These are phyloP conservation scores for Tamandua tetradactyla DNA, from an alignment of 2,797 vertebrate genomes.

Conservation along the genomic window DNA sequence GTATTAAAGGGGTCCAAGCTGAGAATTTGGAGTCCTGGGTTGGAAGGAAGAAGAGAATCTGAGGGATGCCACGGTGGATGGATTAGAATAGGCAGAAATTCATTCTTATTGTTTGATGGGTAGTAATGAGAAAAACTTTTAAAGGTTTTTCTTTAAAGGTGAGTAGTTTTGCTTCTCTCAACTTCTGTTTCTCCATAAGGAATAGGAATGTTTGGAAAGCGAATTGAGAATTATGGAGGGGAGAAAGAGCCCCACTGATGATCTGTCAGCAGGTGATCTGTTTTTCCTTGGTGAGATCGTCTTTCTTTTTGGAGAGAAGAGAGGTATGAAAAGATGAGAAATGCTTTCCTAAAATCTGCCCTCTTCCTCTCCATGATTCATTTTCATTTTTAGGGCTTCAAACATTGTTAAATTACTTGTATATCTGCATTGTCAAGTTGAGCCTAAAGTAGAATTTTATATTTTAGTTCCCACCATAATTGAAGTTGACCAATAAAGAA, in stretches of 20 bases:
- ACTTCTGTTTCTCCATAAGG: not conserved
- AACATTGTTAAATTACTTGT: not conserved
- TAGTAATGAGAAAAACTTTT: conserved; percentile 2
- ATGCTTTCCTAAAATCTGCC: not conserved
- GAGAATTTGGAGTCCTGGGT: not conserved
- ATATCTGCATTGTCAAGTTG: not conserved
- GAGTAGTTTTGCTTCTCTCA: not conserved
- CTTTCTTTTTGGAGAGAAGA: not conserved
- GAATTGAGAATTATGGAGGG: not conserved
- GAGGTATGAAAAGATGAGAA: not conserved
- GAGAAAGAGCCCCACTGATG: not conserved
- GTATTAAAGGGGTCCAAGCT: not conserved
- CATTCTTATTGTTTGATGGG: not conserved
- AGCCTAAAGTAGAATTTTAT: not conserved
- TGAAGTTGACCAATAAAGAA: not conserved
- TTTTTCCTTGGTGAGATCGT: not conserved
- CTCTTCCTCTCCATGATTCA: not conserved
- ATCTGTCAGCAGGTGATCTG: not conserved
- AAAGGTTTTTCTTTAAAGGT: not conserved
- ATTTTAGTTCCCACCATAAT: not conserved
- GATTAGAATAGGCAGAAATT: not conserved
- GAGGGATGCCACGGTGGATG: not conserved
- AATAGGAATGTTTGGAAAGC: not conserved
- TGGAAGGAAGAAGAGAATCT: not conserved
- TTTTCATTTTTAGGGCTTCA: not conserved